Conservation (phyloP, 2,113 vertebrate genomes). For the Geococcyx californianus region DNA sequence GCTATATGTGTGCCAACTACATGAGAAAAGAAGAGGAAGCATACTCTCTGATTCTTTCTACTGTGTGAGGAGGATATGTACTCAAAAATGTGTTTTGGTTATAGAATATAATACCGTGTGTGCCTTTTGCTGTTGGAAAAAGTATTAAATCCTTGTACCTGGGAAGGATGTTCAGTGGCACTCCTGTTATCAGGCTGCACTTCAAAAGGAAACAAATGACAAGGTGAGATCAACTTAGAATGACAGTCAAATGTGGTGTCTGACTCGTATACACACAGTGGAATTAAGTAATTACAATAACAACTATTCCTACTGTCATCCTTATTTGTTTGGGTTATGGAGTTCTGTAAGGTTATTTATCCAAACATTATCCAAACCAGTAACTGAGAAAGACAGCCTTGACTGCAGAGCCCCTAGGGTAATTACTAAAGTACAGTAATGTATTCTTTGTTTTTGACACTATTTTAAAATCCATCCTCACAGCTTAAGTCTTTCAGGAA, state of each 20-base stretch:
- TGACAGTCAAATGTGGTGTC: background rate
- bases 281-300: background rate
- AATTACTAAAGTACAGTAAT: background rate
- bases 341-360: background rate
- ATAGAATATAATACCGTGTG: conserved; percentile 85
- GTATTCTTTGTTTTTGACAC: background rate
- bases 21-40: background rate
- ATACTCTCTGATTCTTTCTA: background rate
- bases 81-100: conserved; percentile 15
- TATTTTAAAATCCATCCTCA: background rate
- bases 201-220: conserved; percentile 89
- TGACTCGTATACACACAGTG: background rate
- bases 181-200: conserved; percentile 88
- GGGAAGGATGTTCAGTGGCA: conserved; percentile 92
- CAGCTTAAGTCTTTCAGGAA: background rate
- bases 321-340: background rate
- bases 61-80: background rate
- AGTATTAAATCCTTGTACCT: conserved; percentile 92
- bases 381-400: background rate
- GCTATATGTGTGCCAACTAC: background rate
- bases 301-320: background rate
- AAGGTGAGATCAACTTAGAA: conserved; percentile 78
- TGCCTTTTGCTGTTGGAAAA: conserved; percentile 81
- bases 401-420: background rate
- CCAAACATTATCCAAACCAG: background rate